Base-by-base conservation (phyloP, 1,140 invertebrate genomes). In the Sminthurides bifidus region DNA sequence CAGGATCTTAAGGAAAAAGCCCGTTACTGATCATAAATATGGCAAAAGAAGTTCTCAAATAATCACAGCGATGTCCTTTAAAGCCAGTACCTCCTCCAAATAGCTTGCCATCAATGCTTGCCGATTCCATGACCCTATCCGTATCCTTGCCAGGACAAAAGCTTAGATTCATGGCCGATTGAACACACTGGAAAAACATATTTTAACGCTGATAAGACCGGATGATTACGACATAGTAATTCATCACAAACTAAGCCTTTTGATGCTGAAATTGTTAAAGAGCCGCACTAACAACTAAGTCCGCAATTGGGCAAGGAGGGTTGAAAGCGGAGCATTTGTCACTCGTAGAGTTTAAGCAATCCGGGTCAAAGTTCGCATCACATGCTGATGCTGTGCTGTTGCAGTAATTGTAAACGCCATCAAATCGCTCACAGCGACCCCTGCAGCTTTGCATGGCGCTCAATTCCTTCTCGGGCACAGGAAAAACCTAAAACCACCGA, bases 401-500 rank as follows among this genome's bases (percentile, higher is more conserved):
- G 21, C 52, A 54, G 31, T 26, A 29, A 2, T 27, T 21, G n/a
- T 23, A 31, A 8, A 44, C 37, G 30, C 29, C 41, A 14, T 43
- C 53, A 4, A 55, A 6, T 19, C 30, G 29, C 6, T 55, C 41
- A 30, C 53, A 55, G 10, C 27, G 31, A 3, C 53, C 40, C 2
- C 12, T 23, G 24, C 53, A 55, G 10, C 5, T 33, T 21, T 31
- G 21, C 2, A 30, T 37, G 2, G 53, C 19, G 8, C 27, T 17
- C 8, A 55, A 55, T 4, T 30, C 40, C n/a, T 46, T 35, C 21
- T 55, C 53, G 3, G 29, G 41, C 12, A 30, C 53, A 6, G 48
- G 23, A 30, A 55, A 55, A 24, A 31, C 53, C 52, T 54, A 26
- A n/a, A n/a, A n/a, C n/a, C n/a, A n/a, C n/a, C 33, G 33, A 35